phyloP scores from a whole-genome alignment of 2,797 vertebrate species.

The Sus cebifrons region DNA sequence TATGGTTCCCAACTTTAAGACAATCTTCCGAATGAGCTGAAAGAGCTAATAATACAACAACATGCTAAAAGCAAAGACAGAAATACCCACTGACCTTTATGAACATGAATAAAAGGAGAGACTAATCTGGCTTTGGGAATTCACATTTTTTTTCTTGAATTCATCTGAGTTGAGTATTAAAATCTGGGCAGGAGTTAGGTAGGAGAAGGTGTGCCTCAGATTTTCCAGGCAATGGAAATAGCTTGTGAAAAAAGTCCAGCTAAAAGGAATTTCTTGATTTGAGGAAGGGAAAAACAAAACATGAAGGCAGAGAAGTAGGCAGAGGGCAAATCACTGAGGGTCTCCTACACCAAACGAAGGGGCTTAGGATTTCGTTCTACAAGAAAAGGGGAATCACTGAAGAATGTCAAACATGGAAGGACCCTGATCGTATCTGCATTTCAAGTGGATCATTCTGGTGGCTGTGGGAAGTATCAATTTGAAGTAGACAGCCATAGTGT shows the following conservation, averaged over 20 bases:
- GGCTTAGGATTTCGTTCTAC: background rate
- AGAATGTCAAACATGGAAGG: background rate
- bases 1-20: background rate
- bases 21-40: background rate
- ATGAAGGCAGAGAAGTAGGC: background rate
- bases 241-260: background rate
- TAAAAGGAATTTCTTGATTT: background rate
- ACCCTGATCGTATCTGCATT: background rate
- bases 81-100: conserved; percentile 42
- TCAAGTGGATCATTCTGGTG: conserved; percentile 30
- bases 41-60: background rate
- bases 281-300: conserved; percentile 10
- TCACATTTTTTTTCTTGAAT: background rate
- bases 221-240: conserved; percentile 23
- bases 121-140: background rate
- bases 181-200: background rate
- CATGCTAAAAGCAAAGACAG: background rate
- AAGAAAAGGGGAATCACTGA: background rate
- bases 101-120: background rate
- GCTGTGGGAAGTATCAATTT: conserved; percentile 1
- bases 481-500: conserved; percentile 51
- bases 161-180: conserved; percentile 23
- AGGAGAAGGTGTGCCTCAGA: conserved; percentile 33
- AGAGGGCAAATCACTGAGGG: background rate
- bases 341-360: background rate